Base-by-base conservation (phyloP, 1,140 invertebrate species). In the Caenorhabditis tropicalis region DNA sequence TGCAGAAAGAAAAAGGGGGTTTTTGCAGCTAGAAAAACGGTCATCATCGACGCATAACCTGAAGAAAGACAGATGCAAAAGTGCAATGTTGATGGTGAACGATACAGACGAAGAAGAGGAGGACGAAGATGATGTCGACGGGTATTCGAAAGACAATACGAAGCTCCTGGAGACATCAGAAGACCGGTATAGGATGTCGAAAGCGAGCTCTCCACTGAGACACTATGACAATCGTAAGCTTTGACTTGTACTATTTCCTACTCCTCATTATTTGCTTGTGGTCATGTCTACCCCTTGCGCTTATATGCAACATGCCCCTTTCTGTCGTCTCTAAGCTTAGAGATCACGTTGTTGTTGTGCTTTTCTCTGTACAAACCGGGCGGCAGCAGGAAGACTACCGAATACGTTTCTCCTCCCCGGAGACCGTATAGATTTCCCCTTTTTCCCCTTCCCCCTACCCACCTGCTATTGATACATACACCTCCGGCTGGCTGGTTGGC, bases 151-250 rank as follows among this genome's bases (percentile, higher is more conserved):
- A 43, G 65, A 74, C 15, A 74, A 74, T 46, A 36, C 43, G 10
- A 74, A 43, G 65, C 15, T n/a, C n/a, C n/a, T n/a, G n/a, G n/a
- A n/a, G n/a, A n/a, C n/a, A n/a, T n/a, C n/a, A n/a, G n/a, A n/a
- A n/a, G n/a, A n/a, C n/a, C n/a, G n/a, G n/a, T n/a, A n/a, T n/a
- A n/a, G n/a, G n/a, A n/a, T n/a, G n/a, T n/a, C n/a, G n/a, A n/a
- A n/a, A n/a, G n/a, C n/a, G 12, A 36, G 15, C n/a, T 36, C 29
- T 74, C 58, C 65, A 21, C 15, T 74, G 7, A 3, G 65, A 2
- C 65, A 74, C 43, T 74, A 33, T 74, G 65, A 74, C 15, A 74
- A 74, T 74, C 65, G 65, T 74, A 19, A 27, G 65, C 43, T 46
- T 74, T 74, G n/a, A n/a, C n/a, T n/a, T n/a, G n/a, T 2, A 12